Base-by-base conservation (phyloP, 2,888 invertebrate species). In the Serripes groenlandicus region DNA sequence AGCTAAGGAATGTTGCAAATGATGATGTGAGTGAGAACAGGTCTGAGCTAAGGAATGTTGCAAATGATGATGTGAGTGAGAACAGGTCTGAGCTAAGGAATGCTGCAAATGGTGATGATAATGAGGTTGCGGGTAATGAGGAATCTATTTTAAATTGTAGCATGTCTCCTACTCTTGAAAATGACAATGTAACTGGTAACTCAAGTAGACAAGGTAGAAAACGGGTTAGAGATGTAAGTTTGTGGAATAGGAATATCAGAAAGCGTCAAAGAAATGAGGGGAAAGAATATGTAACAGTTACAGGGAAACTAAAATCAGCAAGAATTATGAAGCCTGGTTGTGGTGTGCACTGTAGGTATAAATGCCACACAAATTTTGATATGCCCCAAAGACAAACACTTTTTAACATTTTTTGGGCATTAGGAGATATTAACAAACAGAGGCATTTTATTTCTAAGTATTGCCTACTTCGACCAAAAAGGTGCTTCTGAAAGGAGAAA, bases 361-460 rank as follows among this genome's bases (percentile, higher is more conserved):
- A 60, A 37, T 75, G 75, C n/a, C 69, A 69, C 21, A 23, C 3
- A 58, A 58, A 58, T 26, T 58, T 58, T 26, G 23, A 23, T 15
- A 28, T 26, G 23, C 3, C 58, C 28, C 26, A 58, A 28, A 58
- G 58, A 28, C 58, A 21, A 70, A 52, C 56, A 35, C 35, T 76
- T 32, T 76, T 76, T 70, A 60, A 76, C 49, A 30, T 37, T 21
- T 76, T 76, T 60, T 76, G 76, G 70, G 23, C 35, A 69, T 28
- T 76, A 23, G 54, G 56, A 9, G 42, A 76, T 49, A 58, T 76
- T 7, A 75, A 54, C 37, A 66, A 69, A n/a, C 76, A 76, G n/a
- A 69, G 76, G 60, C 21, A 49, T n/a, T 76, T 76, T 60, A 69
- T 76, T 70, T 34, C 49, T 30, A 76, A 70, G 34, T 70, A 42